These are phyloP conservation scores for Epiblema foenella DNA, from an alignment of 2,888 invertebrate genomes.

Conservation along the genomic window DNA sequence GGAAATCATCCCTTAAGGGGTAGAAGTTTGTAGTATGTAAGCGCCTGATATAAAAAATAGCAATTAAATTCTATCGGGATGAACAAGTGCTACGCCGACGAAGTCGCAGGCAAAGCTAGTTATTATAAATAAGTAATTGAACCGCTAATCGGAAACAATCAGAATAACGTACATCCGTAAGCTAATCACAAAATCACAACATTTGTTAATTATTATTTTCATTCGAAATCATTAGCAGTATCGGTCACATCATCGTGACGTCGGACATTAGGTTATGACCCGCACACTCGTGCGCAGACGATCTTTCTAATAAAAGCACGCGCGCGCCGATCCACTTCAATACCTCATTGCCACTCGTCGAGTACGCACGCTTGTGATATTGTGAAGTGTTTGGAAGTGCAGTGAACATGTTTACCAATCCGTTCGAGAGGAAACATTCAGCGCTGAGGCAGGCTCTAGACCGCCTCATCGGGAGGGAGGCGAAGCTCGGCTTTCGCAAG, in stretches of 20 bases:
- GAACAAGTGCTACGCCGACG: too few species aligned
- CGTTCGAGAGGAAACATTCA: conserved; percentile 89
- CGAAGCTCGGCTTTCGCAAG: conserved; percentile 70
- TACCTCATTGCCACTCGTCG: conserved; percentile 54
- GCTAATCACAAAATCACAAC: not conserved
- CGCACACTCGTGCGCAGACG: conserved; percentile 55
- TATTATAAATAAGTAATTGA: not conserved
- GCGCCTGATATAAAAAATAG: too few species aligned
- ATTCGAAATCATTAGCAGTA: conserved; percentile 15
- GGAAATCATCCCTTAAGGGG: too few species aligned
- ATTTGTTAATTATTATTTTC: conserved; percentile 17
- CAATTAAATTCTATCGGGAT: too few species aligned
- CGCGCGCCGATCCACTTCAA: conserved; percentile 51
- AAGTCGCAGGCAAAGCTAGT: too few species aligned
- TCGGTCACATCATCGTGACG: conserved; percentile 47
- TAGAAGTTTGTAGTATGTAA: too few species aligned
- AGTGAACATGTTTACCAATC: conserved; percentile 86
- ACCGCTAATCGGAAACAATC: not conserved
- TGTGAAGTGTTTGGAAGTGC: conserved; percentile 45
- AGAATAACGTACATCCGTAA: conserved; percentile 2
- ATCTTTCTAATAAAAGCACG: conserved; percentile 62
- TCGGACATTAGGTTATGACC: conserved; percentile 61
- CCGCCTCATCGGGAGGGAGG: conserved; percentile 83
- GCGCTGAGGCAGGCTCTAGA: conserved; percentile 87
- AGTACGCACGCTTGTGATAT: conserved; percentile 57